These are phyloP conservation scores for Nyctalus aviator DNA, from an alignment of 2,797 vertebrate species.

Conservation along the genomic window DNA sequence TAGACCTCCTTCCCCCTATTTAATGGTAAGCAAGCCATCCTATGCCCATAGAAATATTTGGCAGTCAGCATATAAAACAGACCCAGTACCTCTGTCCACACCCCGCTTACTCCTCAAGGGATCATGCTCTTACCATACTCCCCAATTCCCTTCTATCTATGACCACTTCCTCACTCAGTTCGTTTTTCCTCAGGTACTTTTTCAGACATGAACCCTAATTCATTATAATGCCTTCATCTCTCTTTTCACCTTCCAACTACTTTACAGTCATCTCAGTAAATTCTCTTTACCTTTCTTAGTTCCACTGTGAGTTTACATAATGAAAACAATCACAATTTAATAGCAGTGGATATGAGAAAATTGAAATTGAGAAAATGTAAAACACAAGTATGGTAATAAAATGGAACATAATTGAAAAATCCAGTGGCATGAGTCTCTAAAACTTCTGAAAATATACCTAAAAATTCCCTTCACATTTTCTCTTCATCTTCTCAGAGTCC, in stretches of 20 bases:
- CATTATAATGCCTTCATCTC: neutral
- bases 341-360: neutral
- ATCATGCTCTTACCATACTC: neutral
- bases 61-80: neutral
- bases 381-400: neutral
- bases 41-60: neutral
- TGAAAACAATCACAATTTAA: conserved; percentile 2
- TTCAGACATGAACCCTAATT: neutral
- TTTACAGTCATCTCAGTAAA: conserved; percentile 29
- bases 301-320: conserved; percentile 1
- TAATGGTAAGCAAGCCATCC: neutral
- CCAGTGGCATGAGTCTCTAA: neutral
- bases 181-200: neutral
- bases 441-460: conserved; percentile 52
- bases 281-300: conserved; percentile 10
- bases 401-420: conserved; percentile 38
- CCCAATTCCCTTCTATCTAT: neutral
- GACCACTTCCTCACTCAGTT: neutral
- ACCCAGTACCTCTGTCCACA: neutral
- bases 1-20: neutral
- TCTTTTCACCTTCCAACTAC: neutral
- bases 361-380: conserved; percentile 36
- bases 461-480: conserved; percentile 12
- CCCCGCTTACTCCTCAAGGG: neutral
- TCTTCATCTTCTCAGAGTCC: neutral